Conservation (phyloP, 2,797 vertebrate species). For the Rhodeus uyekii region DNA sequence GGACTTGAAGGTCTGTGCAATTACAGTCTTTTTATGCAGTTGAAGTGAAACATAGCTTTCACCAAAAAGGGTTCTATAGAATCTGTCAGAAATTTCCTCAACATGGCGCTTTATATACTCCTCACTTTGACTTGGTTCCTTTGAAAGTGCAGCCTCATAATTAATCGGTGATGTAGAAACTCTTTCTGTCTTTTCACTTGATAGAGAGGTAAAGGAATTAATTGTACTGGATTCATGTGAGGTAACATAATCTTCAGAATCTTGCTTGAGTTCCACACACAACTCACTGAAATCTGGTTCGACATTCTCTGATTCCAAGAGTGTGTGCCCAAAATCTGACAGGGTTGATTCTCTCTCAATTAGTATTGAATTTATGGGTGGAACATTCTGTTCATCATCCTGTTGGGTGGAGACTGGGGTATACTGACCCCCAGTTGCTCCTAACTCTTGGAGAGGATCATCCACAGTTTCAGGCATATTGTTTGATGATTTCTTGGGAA, state of each 20-base stretch:
- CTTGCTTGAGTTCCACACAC: slow-evolving; percentile 66
- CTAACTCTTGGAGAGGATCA: slow-evolving; percentile 62
- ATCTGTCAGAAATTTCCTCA: slow-evolving; percentile 70
- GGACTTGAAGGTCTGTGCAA: slow-evolving; percentile 12
- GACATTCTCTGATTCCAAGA: slow-evolving; percentile 72
- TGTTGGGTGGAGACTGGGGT: slow-evolving; percentile 53
- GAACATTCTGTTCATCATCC: slow-evolving; percentile 50
- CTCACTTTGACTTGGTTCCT: slow-evolving; percentile 48
- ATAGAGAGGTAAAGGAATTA: slow-evolving; percentile 16
- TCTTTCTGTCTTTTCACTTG: slow-evolving; percentile 24
- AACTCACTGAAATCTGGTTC: slow-evolving; percentile 74
- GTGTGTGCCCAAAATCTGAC: slow-evolving; percentile 73
- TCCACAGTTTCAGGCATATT: slow-evolving; percentile 52
- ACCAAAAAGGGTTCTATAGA: slow-evolving; percentile 74
- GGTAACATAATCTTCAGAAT: slow-evolving; percentile 45
- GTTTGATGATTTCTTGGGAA: slow-evolving; percentile 53
- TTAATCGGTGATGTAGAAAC: not conserved
- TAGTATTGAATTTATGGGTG: slow-evolving; percentile 48
- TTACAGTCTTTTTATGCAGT: slow-evolving; percentile 44
- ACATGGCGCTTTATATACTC: slow-evolving; percentile 62
- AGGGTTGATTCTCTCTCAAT: slow-evolving; percentile 64
- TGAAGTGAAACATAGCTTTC: slow-evolving; percentile 44
- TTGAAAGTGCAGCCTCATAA: slow-evolving; percentile 16
- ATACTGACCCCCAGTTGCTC: slow-evolving; percentile 66
- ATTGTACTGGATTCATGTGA: slow-evolving; percentile 31